These are phyloP conservation scores for Ceratosolen fusciceps DNA, from an alignment of 1,140 invertebrate genomes.

Conservation along the genomic window DNA sequence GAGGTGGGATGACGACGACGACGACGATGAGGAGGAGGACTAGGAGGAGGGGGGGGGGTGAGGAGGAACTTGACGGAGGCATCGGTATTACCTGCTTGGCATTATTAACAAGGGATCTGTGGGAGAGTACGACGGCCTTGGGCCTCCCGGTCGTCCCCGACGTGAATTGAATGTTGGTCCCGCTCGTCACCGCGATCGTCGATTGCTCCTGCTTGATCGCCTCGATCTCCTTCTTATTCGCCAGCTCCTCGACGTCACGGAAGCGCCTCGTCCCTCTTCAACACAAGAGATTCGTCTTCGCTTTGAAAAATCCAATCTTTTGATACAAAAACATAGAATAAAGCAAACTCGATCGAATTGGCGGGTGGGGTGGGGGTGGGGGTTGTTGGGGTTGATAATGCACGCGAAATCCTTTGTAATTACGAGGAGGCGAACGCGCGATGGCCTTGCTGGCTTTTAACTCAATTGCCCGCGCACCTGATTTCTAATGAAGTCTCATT, in stretches of 20 bases:
- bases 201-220: constrained; percentile 59
- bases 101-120: constrained; percentile 91
- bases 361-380: too few relatives aligned
- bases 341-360: too few relatives aligned
- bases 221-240: constrained; percentile 57
- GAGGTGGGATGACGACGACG: too few relatives aligned
- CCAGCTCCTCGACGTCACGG: constrained; percentile 72
- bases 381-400: too few relatives aligned
- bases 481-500: constrained; percentile 1
- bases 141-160: constrained; percentile 91
- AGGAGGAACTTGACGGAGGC: too few relatives aligned
- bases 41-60: too few relatives aligned
- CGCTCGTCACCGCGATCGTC: constrained; percentile 77
- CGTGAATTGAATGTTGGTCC: constrained; percentile 89
- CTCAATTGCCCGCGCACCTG: not conserved
- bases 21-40: too few relatives aligned
- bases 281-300: not conserved
- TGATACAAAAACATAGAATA: too few relatives aligned
- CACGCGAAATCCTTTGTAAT: constrained; percentile 5
- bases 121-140: constrained; percentile 88
- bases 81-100: constrained; percentile 71
- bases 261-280: constrained; percentile 76
- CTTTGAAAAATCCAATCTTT: too few relatives aligned
- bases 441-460: not conserved
- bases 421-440: not conserved